These are phyloP conservation scores for Oryzias curvinotus DNA, from an alignment of 2,113 vertebrate genomes.

Conservation along the genomic window DNA sequence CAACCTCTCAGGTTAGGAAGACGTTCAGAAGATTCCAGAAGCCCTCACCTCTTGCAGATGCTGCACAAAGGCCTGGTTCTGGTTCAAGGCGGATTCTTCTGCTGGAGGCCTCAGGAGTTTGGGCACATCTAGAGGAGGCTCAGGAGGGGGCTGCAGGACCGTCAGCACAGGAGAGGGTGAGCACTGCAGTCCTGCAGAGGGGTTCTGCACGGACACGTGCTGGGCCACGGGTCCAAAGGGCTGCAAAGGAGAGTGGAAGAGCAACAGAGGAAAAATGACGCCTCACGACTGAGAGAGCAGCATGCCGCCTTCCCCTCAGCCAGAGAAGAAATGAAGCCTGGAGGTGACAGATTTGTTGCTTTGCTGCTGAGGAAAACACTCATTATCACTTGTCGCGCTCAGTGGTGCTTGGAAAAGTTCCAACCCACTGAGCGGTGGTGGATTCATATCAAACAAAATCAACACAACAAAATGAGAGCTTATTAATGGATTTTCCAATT, in stretches of 20 bases:
- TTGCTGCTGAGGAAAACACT: too few species aligned
- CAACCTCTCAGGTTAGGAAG: not conserved
- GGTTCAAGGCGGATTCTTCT: constrained; percentile 52
- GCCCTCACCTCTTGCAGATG: constrained; percentile 72
- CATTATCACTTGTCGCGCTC: not conserved
- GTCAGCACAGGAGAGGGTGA: constrained; percentile 62
- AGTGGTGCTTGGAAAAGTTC: not conserved
- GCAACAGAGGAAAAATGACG: too few species aligned
- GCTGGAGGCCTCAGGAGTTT: constrained; percentile 62
- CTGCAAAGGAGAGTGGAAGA: constrained; percentile 25
- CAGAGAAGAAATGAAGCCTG: too few species aligned
- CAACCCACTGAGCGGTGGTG: not conserved
- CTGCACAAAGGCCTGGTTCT: constrained; percentile 72
- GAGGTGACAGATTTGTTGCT: too few species aligned
- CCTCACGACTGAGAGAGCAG: too few species aligned
- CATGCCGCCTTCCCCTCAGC: too few species aligned
- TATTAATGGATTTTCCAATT: too few species aligned
- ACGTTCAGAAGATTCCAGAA: too few species aligned
- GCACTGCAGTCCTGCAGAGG: constrained; percentile 39
- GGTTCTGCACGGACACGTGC: constrained; percentile 48
- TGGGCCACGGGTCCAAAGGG: constrained; percentile 61
- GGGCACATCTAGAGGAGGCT: constrained; percentile 48
- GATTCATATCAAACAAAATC: not conserved
- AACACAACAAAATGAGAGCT: too few species aligned
- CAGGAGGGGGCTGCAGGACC: constrained; percentile 59